phyloP scores from a whole-genome alignment of 2,888 invertebrate species.

The Drosophila paranaensis region DNA sequence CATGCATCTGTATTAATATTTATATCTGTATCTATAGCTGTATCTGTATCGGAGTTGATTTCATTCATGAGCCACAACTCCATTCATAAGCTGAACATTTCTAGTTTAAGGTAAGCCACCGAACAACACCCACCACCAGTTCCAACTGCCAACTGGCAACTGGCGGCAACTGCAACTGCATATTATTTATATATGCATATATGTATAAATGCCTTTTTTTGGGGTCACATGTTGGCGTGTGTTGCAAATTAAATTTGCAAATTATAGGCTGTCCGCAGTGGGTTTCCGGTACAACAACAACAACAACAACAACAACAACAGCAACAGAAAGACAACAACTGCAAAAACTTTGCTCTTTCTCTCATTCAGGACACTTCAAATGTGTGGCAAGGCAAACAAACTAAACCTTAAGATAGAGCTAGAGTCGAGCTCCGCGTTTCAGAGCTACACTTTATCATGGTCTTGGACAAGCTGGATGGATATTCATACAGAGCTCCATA shows the following conservation, averaged over 20 bases:
- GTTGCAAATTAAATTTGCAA: constrained; percentile 82
- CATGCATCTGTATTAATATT: neutral
- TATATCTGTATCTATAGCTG: constrained; percentile 6
- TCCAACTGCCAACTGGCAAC: constrained; percentile 46
- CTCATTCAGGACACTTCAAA: constrained; percentile 49
- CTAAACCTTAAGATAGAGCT: constrained; percentile 36
- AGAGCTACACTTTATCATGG: constrained; percentile 70
- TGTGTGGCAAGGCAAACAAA: constrained; percentile 69
- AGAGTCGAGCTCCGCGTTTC: constrained; percentile 39
- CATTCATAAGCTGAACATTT: constrained; percentile 69
- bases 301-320: constrained; percentile 18
- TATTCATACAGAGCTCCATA: constrained; percentile 51
- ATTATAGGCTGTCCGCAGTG: constrained; percentile 78
- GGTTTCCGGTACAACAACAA: constrained; percentile 68
- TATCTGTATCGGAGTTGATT: constrained; percentile 43
- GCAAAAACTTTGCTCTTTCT: constrained; percentile 7
- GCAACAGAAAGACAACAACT: constrained; percentile 14
- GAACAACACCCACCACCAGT: constrained; percentile 65
- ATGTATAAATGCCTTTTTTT: constrained; percentile 52
- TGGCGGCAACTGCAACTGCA: constrained; percentile 64
- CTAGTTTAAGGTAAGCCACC: constrained; percentile 81
- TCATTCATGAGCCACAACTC: constrained; percentile 67
- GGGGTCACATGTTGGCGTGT: constrained; percentile 81
- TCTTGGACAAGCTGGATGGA: constrained; percentile 70
- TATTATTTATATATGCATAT: constrained; percentile 63